Percentiles rank a stretch among this genome's conserved stretches.
Conservation (phyloP, 2,888 invertebrate genomes). For the Acanthosepion lycidas region DNA sequence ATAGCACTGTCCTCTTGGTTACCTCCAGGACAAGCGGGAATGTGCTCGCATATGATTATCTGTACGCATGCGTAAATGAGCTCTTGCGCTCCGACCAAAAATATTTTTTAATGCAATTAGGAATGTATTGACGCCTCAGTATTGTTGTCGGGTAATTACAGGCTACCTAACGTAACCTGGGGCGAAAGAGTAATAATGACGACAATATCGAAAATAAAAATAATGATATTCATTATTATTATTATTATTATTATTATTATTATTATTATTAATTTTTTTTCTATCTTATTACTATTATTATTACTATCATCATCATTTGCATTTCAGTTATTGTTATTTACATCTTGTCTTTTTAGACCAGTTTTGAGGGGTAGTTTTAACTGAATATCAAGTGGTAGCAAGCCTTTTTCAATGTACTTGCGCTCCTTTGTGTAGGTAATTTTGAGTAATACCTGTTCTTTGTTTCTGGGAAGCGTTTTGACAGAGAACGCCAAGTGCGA, state of each 20-base stretch:
- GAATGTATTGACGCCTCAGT: neutral
- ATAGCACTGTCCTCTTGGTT: neutral
- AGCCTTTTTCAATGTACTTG: too few relatives aligned
- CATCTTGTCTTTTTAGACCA: too few relatives aligned
- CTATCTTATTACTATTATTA: too few relatives aligned
- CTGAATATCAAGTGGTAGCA: too few relatives aligned
- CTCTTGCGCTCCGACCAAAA: neutral
- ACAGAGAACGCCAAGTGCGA: too few relatives aligned
- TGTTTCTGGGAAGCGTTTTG: too few relatives aligned
- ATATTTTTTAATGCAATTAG: constrained; percentile 33
- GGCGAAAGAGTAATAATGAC: constrained; percentile 22
- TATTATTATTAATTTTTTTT: neutral
- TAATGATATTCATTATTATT: neutral
- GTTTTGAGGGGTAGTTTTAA: too few relatives aligned
- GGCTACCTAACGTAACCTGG: constrained; percentile 2
- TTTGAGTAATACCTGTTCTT: too few relatives aligned
- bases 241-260: neutral
- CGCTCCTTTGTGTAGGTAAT: too few relatives aligned
- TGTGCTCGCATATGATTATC: neutral
- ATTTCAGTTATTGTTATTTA: too few relatives aligned
- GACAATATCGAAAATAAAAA: neutral
- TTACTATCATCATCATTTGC: too few relatives aligned
- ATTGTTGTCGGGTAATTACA: constrained; percentile 33
- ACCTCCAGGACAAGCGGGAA: neutral
- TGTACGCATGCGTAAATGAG: constrained; percentile 12